Conservation (phyloP, 2,113 vertebrate genomes). For the Phrynocephalus versicolor region DNA sequence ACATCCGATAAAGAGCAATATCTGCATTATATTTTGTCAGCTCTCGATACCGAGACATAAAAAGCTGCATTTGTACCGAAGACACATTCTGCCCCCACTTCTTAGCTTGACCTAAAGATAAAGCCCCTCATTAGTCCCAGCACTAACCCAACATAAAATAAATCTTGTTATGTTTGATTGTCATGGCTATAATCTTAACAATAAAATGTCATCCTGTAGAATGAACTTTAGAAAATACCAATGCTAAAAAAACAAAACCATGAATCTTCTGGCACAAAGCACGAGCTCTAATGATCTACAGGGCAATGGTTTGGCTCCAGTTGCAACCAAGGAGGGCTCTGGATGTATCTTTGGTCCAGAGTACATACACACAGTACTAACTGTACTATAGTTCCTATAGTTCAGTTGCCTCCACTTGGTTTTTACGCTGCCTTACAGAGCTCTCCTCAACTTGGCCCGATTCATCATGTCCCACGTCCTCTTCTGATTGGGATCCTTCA, state of each 20-base stretch:
- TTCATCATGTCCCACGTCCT: slow-evolving; percentile 28
- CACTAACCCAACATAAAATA: slow-evolving; percentile 13
- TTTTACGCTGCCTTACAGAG: slow-evolving; percentile 78
- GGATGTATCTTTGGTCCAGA: slow-evolving; percentile 67
- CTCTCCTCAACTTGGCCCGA: slow-evolving; percentile 62
- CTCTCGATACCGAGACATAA: not conserved
- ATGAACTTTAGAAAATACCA: slow-evolving; percentile 31
- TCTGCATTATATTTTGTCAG: not conserved
- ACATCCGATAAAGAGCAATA: not conserved
- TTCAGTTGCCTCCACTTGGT: slow-evolving; percentile 58
- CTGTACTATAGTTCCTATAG: slow-evolving; percentile 66
- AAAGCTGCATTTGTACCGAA: not conserved
- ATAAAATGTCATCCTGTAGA: slow-evolving; percentile 46
- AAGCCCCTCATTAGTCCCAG: not conserved
- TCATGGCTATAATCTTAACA: slow-evolving; percentile 52
- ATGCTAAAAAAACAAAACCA: slow-evolving; percentile 52
- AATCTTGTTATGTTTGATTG: slow-evolving; percentile 56
- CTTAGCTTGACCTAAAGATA: not conserved
- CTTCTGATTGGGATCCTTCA: slow-evolving; percentile 59
- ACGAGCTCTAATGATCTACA: slow-evolving; percentile 44
- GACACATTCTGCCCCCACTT: not conserved
- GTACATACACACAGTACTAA: not conserved
- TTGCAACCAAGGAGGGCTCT: slow-evolving; percentile 43
- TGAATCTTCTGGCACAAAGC: slow-evolving; percentile 54
- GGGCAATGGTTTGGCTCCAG: slow-evolving; percentile 67